Evolutionary conservation across 2,113 vertebrate genomes (phyloP).

Genomic region (Menidia beryllina): DNA sequence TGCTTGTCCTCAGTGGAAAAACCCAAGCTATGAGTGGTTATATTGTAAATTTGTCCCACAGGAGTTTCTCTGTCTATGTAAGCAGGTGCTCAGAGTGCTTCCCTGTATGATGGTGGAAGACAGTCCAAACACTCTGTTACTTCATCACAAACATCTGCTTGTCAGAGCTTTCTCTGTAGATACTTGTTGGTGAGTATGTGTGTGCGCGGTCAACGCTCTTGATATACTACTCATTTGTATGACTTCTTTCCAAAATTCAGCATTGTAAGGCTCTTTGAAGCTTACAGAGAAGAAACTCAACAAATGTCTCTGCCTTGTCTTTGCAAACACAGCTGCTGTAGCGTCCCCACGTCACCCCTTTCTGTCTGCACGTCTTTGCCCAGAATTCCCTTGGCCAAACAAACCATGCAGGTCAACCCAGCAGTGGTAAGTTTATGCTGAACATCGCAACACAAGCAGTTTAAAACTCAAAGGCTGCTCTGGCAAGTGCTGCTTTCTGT

Average conservation of each 20-base stretch:
- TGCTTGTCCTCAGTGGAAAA: constrained; percentile 67
- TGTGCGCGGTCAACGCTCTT: constrained; percentile 12
- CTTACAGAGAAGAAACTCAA: constrained; percentile 46
- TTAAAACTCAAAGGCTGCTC: constrained; percentile 37
- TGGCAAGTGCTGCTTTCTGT: constrained; percentile 4
- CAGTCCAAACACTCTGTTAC: constrained; percentile 24
- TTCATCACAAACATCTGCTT: constrained; percentile 26
- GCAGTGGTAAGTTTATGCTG: constrained; percentile 45
- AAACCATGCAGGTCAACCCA: constrained; percentile 55
- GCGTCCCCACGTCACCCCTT: constrained; percentile 54
- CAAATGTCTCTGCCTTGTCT: constrained; percentile 52
- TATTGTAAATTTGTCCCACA: constrained; percentile 47
- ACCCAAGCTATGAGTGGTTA: constrained; percentile 35
- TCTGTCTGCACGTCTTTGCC: constrained; percentile 41
- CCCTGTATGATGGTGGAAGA: constrained; percentile 28
- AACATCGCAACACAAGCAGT: constrained; percentile 44
- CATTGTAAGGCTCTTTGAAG: constrained; percentile 41
- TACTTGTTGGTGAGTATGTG: background rate
- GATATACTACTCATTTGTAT: constrained; percentile 15
- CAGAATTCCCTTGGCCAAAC: constrained; percentile 54
- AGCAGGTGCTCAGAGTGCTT: constrained; percentile 56
- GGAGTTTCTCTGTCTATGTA: constrained; percentile 46
- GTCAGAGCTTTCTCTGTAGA: background rate
- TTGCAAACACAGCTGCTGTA: constrained; percentile 75
- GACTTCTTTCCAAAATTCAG: constrained; percentile 22